A percentile compares a stretch with the other conserved stretches of the same genome.
phyloP scores from a whole-genome alignment of 2,797 vertebrate species.

The Triplophysa bombifrons region DNA sequence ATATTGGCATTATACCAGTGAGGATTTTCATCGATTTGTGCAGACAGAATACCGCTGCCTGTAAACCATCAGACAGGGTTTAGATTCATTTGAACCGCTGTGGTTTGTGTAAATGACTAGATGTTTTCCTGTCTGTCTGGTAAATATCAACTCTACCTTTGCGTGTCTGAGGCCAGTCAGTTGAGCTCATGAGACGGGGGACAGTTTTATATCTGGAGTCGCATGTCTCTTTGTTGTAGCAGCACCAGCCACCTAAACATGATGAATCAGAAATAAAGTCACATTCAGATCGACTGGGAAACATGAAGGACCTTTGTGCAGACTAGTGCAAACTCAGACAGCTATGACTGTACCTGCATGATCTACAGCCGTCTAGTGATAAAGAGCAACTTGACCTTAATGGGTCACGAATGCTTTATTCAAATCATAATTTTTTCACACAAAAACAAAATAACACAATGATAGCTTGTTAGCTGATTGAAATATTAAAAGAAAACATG shows the following conservation, averaged over 20 bases:
- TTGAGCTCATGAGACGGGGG: constrained; percentile 81
- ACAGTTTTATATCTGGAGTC: constrained; percentile 84
- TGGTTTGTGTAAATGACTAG: not conserved
- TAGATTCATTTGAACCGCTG: not conserved
- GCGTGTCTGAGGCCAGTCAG: constrained; percentile 78
- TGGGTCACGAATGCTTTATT: no score
- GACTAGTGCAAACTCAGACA: constrained; percentile 58
- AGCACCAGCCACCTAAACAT: constrained; percentile 84
- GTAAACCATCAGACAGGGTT: constrained; percentile 46
- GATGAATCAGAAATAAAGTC: constrained; percentile 48
- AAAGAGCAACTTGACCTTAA: no score
- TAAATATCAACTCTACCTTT: constrained; percentile 67
- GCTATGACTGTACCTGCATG: not conserved
- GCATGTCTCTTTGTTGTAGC: constrained; percentile 83
- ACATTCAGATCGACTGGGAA: constrained; percentile 49
- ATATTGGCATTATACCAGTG: constrained; percentile 85
- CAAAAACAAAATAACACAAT: no score
- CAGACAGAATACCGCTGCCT: constrained; percentile 83
- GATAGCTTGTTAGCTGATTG: no score
- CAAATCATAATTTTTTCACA: no score
- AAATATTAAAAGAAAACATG: no score
- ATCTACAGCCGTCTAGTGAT: not conserved
- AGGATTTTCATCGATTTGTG: constrained; percentile 80
- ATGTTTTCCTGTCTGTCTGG: constrained; percentile 12
- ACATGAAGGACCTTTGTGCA: constrained; percentile 58